Evolutionary conservation across 2,113 vertebrate genomes (phyloP).

Genomic region (Ictidomys tridecemlineatus): DNA sequence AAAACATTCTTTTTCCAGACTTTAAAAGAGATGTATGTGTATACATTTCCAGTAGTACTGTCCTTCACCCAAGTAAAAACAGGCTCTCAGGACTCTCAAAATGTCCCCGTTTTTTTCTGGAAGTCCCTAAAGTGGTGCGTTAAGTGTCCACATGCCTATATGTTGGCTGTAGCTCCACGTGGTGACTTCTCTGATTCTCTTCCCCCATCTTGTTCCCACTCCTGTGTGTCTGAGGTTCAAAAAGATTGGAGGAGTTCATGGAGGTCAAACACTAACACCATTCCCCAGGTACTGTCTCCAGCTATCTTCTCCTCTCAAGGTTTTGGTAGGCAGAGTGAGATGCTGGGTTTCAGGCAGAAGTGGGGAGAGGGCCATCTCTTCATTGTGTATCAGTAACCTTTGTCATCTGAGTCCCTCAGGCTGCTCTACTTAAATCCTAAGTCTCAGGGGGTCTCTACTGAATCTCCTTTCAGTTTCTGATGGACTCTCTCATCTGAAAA

Average conservation of each 20-base stretch:
- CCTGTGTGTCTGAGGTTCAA: not conserved
- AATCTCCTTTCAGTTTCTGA: not conserved
- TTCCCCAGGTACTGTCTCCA: not conserved
- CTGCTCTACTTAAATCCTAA: not conserved
- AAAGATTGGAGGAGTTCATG: not conserved
- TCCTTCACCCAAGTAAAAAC: not conserved
- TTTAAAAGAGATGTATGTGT: not conserved
- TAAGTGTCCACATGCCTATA: not conserved
- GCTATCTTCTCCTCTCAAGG: not conserved
- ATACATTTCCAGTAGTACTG: not conserved
- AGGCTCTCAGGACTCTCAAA: not conserved
- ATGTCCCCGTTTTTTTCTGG: not conserved
- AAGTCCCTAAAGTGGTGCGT: not conserved
- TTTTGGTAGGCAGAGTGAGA: not conserved
- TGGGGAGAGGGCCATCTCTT: not conserved
- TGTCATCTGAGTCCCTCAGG: not conserved
- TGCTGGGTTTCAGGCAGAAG: not conserved
- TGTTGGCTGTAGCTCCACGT: not conserved
- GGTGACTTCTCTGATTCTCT: not conserved
- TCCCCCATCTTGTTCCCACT: not conserved
- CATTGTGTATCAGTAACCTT: not conserved
- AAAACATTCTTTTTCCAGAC: not conserved
- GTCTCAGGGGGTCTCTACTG: not conserved
- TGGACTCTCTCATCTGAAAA: not conserved
- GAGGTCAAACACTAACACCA: not conserved